Conservation (phyloP, 2,888 invertebrate species). For the Thereva unica region DNA sequence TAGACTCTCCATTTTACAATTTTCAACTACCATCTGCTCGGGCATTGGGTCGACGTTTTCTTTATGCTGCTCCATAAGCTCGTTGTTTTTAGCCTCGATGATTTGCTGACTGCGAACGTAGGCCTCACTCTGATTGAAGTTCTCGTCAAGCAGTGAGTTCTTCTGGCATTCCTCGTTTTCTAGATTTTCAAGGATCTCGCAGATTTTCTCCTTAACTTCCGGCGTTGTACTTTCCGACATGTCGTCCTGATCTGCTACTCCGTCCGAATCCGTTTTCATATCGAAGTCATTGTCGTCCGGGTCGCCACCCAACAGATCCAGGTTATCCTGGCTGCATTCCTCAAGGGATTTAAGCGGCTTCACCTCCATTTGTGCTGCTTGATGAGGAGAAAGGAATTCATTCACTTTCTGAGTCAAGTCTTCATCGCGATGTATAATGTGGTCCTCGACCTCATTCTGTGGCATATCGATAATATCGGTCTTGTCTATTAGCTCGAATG, state of each 20-base stretch:
- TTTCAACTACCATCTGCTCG: background rate
- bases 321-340: background rate
- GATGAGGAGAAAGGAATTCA: too few species aligned
- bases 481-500: constrained; percentile 27
- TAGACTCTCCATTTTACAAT: constrained; percentile 29
- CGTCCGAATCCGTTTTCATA: constrained; percentile 50
- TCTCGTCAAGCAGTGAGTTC: constrained; percentile 45
- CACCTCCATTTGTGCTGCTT: background rate
- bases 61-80: constrained; percentile 44
- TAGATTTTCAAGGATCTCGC: constrained; percentile 54
- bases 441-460: constrained; percentile 13
- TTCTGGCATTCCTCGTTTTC: constrained; percentile 54
- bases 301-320: constrained; percentile 41
- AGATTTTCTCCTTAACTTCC: constrained; percentile 54
- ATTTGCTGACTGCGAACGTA: constrained; percentile 46
- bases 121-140: constrained; percentile 1
- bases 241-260: constrained; percentile 50
- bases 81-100: constrained; percentile 44
- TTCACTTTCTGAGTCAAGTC: constrained; percentile 17
- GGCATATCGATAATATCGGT: constrained; percentile 10
- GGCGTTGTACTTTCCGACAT: constrained; percentile 51
- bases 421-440: background rate
- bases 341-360: constrained; percentile 7
- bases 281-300: constrained; percentile 41
- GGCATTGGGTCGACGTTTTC: constrained; percentile 41